These are phyloP conservation scores for Chaetodon trifasciatus DNA, from an alignment of 2,797 vertebrate species.

Conservation along the genomic window DNA sequence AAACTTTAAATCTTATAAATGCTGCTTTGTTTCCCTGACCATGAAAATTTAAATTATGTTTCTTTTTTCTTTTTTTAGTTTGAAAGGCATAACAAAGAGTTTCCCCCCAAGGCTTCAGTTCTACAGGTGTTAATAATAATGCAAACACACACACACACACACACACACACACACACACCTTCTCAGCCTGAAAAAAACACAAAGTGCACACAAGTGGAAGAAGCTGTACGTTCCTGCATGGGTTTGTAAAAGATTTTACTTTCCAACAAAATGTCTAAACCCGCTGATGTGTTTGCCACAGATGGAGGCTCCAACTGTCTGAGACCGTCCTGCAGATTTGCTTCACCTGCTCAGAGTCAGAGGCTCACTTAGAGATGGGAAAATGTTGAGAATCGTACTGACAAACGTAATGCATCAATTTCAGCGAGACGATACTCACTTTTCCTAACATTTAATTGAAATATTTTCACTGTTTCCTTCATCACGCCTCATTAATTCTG, in stretches of 20 bases:
- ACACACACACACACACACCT: not conserved
- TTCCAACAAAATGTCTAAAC: not conserved
- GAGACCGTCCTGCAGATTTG: not conserved
- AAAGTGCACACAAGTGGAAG: constrained; percentile 16
- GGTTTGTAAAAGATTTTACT: constrained; percentile 18
- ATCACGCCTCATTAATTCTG: constrained; percentile 9
- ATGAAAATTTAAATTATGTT: constrained; percentile 22
- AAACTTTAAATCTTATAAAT: constrained; percentile 31
- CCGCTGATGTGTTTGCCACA: not conserved
- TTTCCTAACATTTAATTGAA: not conserved
- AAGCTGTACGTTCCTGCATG: not conserved
- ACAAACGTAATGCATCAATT: not conserved
- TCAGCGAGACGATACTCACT: not conserved
- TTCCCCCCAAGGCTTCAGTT: constrained; percentile 10
- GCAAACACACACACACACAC: not conserved
- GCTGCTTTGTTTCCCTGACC: constrained; percentile 31
- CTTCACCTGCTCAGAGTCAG: constrained; percentile 9
- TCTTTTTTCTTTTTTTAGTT: not conserved
- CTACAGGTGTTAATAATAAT: constrained; percentile 42
- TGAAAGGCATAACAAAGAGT: not conserved
- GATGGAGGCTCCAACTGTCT: not conserved
- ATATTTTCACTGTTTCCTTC: not conserved
- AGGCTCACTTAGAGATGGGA: not conserved
- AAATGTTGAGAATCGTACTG: not conserved
- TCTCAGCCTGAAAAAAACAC: not conserved